Base-by-base conservation (phyloP, 2,888 invertebrate species). In the Tetanocera ferruginea region DNA sequence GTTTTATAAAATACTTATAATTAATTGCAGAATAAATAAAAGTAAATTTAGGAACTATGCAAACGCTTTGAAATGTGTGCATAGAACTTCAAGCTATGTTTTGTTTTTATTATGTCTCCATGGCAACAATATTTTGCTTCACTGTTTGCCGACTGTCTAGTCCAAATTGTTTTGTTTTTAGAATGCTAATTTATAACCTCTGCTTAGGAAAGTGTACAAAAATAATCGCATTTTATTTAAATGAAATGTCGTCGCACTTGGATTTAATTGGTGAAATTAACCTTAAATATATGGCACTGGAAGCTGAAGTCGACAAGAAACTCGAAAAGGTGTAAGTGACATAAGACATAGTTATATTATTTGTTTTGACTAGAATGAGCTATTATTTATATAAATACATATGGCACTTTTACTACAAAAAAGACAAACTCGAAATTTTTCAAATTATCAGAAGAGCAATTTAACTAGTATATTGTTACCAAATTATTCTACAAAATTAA, bases 241-340 rank as follows among this genome's bases (percentile, higher is more conserved):
- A 60, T 31, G 25, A 5, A 17, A 64, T 51, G 69, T 28, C 25
- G 25, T 51, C 69, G 17, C 51, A 71, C 78, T 86, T 86, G 82
- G 90, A 89, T 80, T 83, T 88, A 55, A 85, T 90, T 9, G 85
- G 86, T 28, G 89, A 90, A 82, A 89, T 90, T 37, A 86, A 89
- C 79, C 83, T 84, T 51, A 89, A 89, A 81, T 90, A 88, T 78
- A 80, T 84, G 31, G 85, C 84, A 0, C 78, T 88, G 11, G 89
- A 90, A 76, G 85, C 85, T 51, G 89, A 89, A 77, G 81, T 90
- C 43, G 90, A 90, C 52, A 86, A 80, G 37, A 88, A 87, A 78
- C 52, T 89, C 70, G 87, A 88, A 76, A 86, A 85, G 78, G 84
- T 88, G 90, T 89, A 81, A 86, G 85, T 84, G 5, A 3, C 11